Base-by-base conservation (phyloP, 2,888 invertebrate genomes). In the Torymus auratus region DNA sequence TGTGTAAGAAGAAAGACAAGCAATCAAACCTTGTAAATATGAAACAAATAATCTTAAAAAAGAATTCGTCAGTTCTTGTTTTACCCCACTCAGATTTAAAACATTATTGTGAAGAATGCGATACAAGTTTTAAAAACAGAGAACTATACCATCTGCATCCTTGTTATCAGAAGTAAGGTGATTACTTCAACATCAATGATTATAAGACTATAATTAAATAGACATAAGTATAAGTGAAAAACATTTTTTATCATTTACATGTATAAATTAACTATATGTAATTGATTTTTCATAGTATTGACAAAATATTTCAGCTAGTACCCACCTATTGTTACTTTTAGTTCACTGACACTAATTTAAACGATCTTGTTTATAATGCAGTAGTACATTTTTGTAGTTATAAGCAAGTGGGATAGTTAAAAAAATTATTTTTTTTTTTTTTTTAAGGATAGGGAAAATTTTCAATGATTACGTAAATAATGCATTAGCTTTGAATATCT, bases 101-200 rank as follows among this genome's bases (percentile, higher is more conserved):
- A 65, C 14, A 17, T 69, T 75, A 72, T 67, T 82, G 82, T 68
- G 82, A 82, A 58, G 69, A 80, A 72, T 82, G 82, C 20, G 56
- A 83, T 64, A 69, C 15, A 12, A 55, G 78, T 61, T 83, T 83
- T 13, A 68, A 23, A 69, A 83, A 81, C 56, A 75, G 58, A 56
- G 81, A 83, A 73, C 23, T 83, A 11, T 81, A 64, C 53, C 62
- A 67, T 61, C 58, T 83, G 23, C 81, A 81, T 60, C 71, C 78
- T 52, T 83, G 81, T 78, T 83, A 76, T 78, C 75, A 81, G 14
- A 82, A 80, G 13, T 82, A 72, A 82, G 53, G 1, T 65, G 17
- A 60, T 60, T 14, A 65, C 13, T 65, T 69, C 2, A 41, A 41
- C 41, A 56, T 28, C 55, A 68, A 17, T 70, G 67, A 69, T 5